Conservation (phyloP, 1,140 invertebrate genomes). For the Dreissena rostriformis region DNA sequence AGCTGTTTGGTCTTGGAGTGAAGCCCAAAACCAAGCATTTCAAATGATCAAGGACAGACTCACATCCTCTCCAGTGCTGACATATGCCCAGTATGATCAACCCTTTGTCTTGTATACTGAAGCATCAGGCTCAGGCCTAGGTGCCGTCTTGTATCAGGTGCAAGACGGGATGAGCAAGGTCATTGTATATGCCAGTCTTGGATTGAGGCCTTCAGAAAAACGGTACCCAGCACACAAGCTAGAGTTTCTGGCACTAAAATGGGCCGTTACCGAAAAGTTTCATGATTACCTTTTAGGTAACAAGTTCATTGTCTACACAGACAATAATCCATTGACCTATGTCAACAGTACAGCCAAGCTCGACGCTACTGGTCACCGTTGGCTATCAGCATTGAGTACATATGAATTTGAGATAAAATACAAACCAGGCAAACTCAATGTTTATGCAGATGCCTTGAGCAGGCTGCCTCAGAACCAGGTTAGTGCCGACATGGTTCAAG, state of each 20-base stretch:
- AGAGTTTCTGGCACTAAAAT: constrained; percentile 22
- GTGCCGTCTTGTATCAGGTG: constrained; percentile 67
- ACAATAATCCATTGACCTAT: constrained; percentile 48
- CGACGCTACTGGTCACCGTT: constrained; percentile 12
- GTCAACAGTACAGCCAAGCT: constrained; percentile 30
- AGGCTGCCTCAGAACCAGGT: not conserved
- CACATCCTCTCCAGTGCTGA: not conserved
- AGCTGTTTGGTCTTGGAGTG: constrained; percentile 23
- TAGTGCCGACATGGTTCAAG: not conserved
- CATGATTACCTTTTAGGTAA: constrained; percentile 15
- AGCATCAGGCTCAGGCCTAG: constrained; percentile 61
- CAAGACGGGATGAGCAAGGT: constrained; percentile 57
- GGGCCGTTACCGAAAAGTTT: constrained; percentile 14
- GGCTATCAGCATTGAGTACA: not conserved
- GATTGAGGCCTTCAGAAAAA: constrained; percentile 24
- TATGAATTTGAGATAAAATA: constrained; percentile 1
- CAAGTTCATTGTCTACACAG: constrained; percentile 18
- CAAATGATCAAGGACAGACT: constrained; percentile 2
- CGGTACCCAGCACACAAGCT: constrained; percentile 11
- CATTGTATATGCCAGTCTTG: constrained; percentile 57
- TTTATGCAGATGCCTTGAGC: constrained; percentile 10
- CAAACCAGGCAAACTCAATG: constrained; percentile 21
- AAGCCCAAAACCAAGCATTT: constrained; percentile 7
- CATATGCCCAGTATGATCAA: constrained; percentile 35
- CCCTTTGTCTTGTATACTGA: constrained; percentile 62